A percentile compares a stretch with the other conserved stretches of the same genome.
Evolutionary conservation across 1,140 invertebrate genomes (phyloP).

Genomic region (Ephestia elutella): DNA sequence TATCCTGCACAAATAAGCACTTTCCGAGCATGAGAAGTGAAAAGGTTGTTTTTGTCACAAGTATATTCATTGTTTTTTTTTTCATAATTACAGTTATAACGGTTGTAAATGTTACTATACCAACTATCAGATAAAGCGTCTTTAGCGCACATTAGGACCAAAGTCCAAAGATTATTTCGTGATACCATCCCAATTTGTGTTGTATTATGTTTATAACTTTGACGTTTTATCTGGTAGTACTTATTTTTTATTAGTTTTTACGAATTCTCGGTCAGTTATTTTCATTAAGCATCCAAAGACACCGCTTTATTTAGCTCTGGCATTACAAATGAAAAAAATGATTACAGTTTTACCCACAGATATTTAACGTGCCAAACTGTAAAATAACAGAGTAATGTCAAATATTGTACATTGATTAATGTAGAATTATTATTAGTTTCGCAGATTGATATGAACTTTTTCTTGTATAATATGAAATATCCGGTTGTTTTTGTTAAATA

Average conservation of each 20-base stretch:
- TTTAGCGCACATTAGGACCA: background rate
- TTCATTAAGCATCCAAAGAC: slow-evolving; percentile 39
- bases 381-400: slow-evolving; percentile 26
- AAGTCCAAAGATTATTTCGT: too few species aligned
- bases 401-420: slow-evolving; percentile 21
- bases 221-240: background rate
- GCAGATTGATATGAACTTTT: background rate
- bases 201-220: too few species aligned
- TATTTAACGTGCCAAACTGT: slow-evolving; percentile 48
- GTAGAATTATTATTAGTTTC: slow-evolving; percentile 7
- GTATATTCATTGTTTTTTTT: slow-evolving; percentile 11
- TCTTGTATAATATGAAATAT: background rate
- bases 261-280: slow-evolving; percentile 33
- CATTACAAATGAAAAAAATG: slow-evolving; percentile 17
- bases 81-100: background rate
- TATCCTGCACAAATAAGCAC: too few species aligned
- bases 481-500: slow-evolving; percentile 1
- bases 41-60: slow-evolving; percentile 18
- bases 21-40: too few species aligned
- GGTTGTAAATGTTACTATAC: slow-evolving; percentile 2
- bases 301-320: slow-evolving; percentile 25
- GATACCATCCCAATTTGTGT: too few species aligned
- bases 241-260: background rate
- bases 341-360: background rate
- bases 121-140: background rate